Evolutionary conservation across 2,888 invertebrate species (phyloP), one percentile per base, ranked within the genome.

Genomic region (Achlya flavicornis): DNA sequence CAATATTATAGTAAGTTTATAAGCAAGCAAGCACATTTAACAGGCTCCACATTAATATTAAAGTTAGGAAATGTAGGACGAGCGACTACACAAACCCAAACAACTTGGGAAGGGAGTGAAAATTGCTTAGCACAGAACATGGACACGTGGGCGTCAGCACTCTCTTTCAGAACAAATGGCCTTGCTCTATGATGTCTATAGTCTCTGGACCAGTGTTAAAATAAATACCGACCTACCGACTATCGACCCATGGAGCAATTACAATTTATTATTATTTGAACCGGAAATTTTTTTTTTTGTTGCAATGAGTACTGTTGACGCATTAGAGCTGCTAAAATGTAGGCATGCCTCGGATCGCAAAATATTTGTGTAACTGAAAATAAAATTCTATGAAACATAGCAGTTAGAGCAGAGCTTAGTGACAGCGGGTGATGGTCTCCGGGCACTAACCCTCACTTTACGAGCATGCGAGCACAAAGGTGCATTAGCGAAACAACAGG

Each of bases 401-500:
- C 48, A 53, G 61, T 68, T 63, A 67, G 63, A 67, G 70, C 65
- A 64, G 71, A 68, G 74, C 71, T 75, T 76, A 78, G 77, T 75
- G 79, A 78, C 76, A 81, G 77, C 65, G 70, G 64, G 69, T 74
- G 69, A 67, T 69, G 72, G 76, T 72, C 72, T 66, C 68, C 75
- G 87, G 85, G 75, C 86, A 86, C 75, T 86, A 81, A 87, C 88
- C 88, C 85, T 81, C 64, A 68, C 66, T 86, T 85, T 85, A 88
- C 79, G 86, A 82, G 78, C 82, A 71, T 73, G 75, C 74, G 41
- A 74, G 80, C 85, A 89, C 84, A 89, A 89, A 89, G 86, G 87
- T 85, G 78, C 87, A 87, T 85, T 90, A 88, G 84, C 78, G 80
- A 83, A 84, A 86, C 86, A 88, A 87, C 87, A 87, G 86, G 87